phyloP scores from a whole-genome alignment of 2,888 invertebrate species.

The Orthosia gothica region DNA sequence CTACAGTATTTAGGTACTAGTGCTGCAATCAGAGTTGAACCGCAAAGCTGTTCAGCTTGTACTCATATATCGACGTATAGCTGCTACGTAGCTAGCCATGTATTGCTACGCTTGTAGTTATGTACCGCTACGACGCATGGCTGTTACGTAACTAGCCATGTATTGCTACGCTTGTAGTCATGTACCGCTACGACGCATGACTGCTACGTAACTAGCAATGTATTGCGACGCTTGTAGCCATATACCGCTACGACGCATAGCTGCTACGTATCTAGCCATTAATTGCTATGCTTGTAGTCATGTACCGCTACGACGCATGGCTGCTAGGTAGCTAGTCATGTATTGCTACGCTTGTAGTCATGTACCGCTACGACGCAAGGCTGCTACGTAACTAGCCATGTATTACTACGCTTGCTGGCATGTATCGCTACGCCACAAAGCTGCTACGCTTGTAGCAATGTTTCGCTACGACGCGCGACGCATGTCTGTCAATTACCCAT shows the following conservation, averaged over 20 bases:
- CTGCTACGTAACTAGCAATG: not conserved
- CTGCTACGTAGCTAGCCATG: no score
- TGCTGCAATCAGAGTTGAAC: no score
- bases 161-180: not conserved
- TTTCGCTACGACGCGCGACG: not conserved
- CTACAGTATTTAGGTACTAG: no score
- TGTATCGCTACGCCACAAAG: not conserved
- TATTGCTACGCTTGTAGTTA: not conserved
- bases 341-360: not conserved
- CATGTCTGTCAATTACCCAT: no score
- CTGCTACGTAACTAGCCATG: not conserved
- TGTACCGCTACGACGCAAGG: not conserved
- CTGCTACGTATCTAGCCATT: not conserved
- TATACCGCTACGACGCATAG: not conserved
- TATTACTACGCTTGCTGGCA: no score
- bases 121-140: not conserved
- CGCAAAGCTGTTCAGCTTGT: not conserved
- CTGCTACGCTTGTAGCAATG: not conserved
- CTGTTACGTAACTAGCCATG: not conserved
- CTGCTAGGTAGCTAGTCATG: not conserved
- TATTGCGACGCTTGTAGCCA: not conserved
- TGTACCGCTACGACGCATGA: not conserved
- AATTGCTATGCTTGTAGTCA: conserved; percentile 4
- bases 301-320: not conserved
- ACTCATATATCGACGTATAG: no score